Percentiles rank a stretch among this genome's conserved stretches.
These are phyloP conservation scores for Coreoperca whiteheadi DNA, from an alignment of 2,113 vertebrate species.

Conservation along the genomic window DNA sequence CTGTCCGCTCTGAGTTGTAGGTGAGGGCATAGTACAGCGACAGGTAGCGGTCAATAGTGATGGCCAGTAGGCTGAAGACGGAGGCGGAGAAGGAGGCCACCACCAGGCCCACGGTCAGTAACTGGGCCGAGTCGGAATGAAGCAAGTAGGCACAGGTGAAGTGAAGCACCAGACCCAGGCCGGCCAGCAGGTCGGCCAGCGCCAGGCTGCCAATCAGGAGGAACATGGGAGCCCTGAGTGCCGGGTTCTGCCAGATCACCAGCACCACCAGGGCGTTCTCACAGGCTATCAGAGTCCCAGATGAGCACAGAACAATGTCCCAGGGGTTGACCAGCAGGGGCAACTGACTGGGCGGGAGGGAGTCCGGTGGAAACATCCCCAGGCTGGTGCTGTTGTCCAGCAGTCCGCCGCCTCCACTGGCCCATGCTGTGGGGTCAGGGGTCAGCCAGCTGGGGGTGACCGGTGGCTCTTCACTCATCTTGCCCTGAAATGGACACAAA, in stretches of 20 bases:
- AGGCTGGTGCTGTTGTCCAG: conserved; percentile 87
- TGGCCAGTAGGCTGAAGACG: conserved; percentile 97
- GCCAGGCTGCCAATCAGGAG: conserved; percentile 97
- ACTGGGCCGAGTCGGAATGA: conserved; percentile 93
- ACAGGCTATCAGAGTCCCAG: conserved; percentile 97
- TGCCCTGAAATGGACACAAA: conserved; percentile 80
- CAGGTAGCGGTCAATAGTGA: conserved; percentile 98
- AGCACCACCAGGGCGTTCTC: conserved; percentile 98
- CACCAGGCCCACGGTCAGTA: conserved; percentile 95
- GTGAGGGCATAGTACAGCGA: conserved; percentile 98
- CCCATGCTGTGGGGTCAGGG: conserved; percentile 87
- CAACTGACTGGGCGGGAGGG: conserved; percentile 79
- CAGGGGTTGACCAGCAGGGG: conserved; percentile 94
- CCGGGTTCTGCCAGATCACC: conserved; percentile 97
- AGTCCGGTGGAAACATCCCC: conserved; percentile 84
- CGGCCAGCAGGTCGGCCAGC: conserved; percentile 96
- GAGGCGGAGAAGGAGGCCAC: conserved; percentile 99
- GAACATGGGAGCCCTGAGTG: conserved; percentile 97
- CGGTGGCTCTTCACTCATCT: conserved; percentile 94
- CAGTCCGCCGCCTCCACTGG: conserved; percentile 79
- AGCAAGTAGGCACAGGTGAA: conserved; percentile 97
- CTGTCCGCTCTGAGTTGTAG: conserved; percentile 97
- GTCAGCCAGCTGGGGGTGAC: conserved; percentile 91
- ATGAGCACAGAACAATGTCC: conserved; percentile 97
- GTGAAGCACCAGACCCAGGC: conserved; percentile 94